A percentile compares a stretch with the other conserved stretches of the same genome.
Evolutionary conservation across 2,113 vertebrate genomes (phyloP).

Genomic region (Microcebus jonahi): DNA sequence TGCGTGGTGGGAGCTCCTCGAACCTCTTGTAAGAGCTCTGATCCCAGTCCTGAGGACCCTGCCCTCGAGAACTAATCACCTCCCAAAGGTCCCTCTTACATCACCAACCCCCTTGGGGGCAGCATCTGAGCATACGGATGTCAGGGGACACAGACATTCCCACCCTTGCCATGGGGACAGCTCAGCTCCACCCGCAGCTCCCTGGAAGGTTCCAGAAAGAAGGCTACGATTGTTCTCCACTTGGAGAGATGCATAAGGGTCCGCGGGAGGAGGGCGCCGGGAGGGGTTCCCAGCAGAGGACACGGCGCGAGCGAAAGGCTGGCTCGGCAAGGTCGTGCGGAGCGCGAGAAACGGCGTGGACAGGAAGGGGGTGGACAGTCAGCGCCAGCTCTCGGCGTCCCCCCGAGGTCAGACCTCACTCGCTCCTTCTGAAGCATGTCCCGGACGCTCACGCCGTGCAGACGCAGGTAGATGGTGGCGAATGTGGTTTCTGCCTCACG

Average conservation of each 20-base stretch:
- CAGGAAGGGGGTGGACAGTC: neutral
- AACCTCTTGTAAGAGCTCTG: rapidly evolving
- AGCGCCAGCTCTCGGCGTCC: rapidly evolving
- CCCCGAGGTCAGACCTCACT: neutral
- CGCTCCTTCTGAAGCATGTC: rapidly evolving
- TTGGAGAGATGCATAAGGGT: rapidly evolving
- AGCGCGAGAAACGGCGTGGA: rapidly evolving
- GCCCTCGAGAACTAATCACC: neutral
- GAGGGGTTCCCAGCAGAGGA: neutral
- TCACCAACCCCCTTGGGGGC: neutral
- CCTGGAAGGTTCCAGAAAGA: neutral
- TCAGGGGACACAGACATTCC: neutral
- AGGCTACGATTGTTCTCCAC: neutral
- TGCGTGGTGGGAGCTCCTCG: neutral
- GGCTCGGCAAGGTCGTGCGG: neutral
- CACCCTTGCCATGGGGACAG: rapidly evolving
- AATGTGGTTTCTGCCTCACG: neutral
- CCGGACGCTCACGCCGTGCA: rapidly evolving
- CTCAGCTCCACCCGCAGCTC: neutral
- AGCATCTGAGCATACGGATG: neutral
- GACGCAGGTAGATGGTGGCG: rapidly evolving
- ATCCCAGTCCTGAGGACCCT: too few species aligned
- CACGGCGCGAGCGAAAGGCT: rapidly evolving
- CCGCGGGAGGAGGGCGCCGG: neutral
- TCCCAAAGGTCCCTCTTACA: neutral